Evolutionary conservation across 2,113 vertebrate genomes (phyloP), one percentile per base, ranked within the genome.

Genomic region (Ahaetulla prasina): DNA sequence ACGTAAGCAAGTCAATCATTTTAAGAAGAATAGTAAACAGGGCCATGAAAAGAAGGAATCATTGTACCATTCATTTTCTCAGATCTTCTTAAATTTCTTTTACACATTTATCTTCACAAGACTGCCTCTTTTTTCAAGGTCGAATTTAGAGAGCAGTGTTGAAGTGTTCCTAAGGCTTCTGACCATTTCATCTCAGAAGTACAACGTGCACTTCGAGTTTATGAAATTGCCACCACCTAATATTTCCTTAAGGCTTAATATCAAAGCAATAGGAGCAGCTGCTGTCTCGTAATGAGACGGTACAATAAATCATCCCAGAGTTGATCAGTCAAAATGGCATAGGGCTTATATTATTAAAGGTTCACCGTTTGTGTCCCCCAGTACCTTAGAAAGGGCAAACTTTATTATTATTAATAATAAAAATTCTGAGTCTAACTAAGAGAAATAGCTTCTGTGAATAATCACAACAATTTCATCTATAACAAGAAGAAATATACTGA

Each of bases 11-110:
- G 91, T 91, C 16, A 92, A 91, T 90, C 87, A 55, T 93, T 94
- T 57, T 91, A 93, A 93, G 85, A 95, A 96, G 87, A 30, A 92
- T 0, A 89, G 49, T 94, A 94, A 93, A 94, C 89, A 95, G 89
- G 85, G 74, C 84, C 94, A 90, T 92, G 92, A 95, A 30, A 95
- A 35, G 12, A 68, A 68, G 63, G 54, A 85, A 95, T 93, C 92
- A 93, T 92, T 91, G 53, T 74, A n/a, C 86, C 8, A 0, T 94
- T 96, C 91, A 25, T 74, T 87, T 94, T 95, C 93, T 93, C 89
- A 55, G 43, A 52, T 60, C 68, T 88, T 88, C 92, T 84, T 92
- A 80, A 95, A 63, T 35, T 85, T 5, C 39, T 95, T 8, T 93
- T 95, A 91, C 53, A 92, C 90, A 55, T 84, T 52, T 92, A 60